phyloP scores from a whole-genome alignment of 2,888 invertebrate genomes.

The Drosophila differens region DNA sequence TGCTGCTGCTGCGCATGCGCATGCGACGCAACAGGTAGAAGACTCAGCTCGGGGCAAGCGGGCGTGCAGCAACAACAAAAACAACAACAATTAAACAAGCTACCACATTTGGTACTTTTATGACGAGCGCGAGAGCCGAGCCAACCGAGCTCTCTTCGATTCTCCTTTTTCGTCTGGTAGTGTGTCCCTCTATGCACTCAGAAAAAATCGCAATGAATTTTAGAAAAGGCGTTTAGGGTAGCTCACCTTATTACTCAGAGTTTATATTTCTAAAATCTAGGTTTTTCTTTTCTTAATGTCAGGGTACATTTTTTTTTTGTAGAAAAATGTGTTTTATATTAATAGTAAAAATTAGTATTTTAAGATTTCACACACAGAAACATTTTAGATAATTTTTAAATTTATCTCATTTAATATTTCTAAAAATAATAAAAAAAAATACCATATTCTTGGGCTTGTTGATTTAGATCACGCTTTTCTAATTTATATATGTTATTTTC shows the following conservation, averaged over 20 bases:
- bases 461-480: neutral
- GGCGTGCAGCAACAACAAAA: slow-evolving; percentile 37
- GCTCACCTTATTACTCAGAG: neutral
- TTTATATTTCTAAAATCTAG: neutral
- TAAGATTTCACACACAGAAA: too few relatives aligned
- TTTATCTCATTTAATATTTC: neutral
- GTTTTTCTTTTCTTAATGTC: neutral
- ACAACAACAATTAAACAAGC: slow-evolving; percentile 59
- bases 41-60: slow-evolving; percentile 33
- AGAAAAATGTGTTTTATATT: neutral
- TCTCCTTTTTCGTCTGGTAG: slow-evolving; percentile 13
- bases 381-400: neutral
- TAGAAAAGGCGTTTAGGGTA: neutral
- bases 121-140: slow-evolving; percentile 51
- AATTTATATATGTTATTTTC: neutral
- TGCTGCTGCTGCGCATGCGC: slow-evolving; percentile 30
- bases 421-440: neutral
- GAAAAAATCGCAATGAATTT: neutral
- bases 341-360: too few relatives aligned
- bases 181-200: slow-evolving; percentile 1
- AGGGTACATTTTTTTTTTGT: neutral
- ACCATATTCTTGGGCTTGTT: neutral
- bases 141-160: slow-evolving; percentile 24
- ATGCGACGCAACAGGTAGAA: slow-evolving; percentile 66
- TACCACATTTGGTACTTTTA: slow-evolving; percentile 76